Conservation (phyloP, 2,797 vertebrate genomes). For the Xenops minutus region DNA sequence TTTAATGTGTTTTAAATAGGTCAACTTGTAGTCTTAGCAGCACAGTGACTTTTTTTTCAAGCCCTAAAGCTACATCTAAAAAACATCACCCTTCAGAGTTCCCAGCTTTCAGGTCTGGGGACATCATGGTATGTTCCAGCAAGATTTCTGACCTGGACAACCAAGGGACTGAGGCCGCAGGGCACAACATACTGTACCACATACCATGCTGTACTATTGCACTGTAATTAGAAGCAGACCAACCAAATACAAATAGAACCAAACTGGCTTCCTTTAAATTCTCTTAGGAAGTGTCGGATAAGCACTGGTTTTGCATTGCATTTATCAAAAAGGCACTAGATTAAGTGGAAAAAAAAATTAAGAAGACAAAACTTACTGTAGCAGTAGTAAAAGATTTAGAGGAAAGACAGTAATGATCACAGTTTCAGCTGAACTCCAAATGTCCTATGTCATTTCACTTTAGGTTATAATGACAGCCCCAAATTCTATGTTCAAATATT, state of each 20-base stretch:
- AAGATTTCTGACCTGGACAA: not conserved
- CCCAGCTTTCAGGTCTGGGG: not conserved
- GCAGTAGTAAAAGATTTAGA: not conserved
- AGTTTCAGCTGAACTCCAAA: not conserved
- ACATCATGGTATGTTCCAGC: not conserved
- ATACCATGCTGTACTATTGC: not conserved
- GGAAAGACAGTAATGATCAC: not conserved
- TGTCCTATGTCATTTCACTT: not conserved
- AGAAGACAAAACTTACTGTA: not conserved
- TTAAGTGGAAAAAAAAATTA: not conserved
- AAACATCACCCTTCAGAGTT: not conserved
- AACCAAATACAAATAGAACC: not conserved
- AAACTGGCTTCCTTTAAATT: not conserved
- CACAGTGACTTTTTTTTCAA: not conserved
- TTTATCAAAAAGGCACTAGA: not conserved
- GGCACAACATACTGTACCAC: constrained; percentile 9
- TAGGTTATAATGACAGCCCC: not conserved
- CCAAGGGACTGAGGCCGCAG: not conserved
- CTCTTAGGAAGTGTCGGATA: not conserved
- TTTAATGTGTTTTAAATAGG: not conserved
- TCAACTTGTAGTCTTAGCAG: not conserved
- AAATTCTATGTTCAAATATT: not conserved
- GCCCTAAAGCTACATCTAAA: not conserved
- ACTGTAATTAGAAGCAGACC: constrained; percentile 43
- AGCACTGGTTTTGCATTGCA: not conserved